phyloP scores from a whole-genome alignment of 2,113 vertebrate genomes.

The Protomyctophum bolini region DNA sequence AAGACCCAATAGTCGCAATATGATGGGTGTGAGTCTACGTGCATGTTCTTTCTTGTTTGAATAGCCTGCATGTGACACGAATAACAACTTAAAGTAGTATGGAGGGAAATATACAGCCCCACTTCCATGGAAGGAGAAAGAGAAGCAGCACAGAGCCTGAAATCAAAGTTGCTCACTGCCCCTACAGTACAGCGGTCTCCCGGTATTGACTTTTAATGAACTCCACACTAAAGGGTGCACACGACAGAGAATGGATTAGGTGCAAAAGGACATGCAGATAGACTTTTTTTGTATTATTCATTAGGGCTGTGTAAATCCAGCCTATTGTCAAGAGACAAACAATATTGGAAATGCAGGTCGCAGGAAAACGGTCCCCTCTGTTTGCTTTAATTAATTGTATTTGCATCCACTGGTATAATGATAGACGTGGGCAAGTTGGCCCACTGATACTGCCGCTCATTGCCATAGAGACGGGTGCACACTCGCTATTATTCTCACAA shows the following conservation, averaged over 20 bases:
- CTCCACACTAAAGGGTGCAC: conserved; percentile 22
- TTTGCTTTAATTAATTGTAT: conserved; percentile 11
- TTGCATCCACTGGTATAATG: background rate
- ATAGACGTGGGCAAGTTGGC: conserved; percentile 23
- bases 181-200: conserved; percentile 3
- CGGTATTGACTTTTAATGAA: conserved; percentile 42
- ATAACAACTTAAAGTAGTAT: conserved; percentile 82
- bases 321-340: conserved; percentile 12
- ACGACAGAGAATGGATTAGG: conserved; percentile 11
- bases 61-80: conserved; percentile 81
- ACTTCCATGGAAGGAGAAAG: conserved; percentile 20
- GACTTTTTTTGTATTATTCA: conserved; percentile 6
- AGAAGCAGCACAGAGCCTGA: background rate
- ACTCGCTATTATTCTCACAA: background rate
- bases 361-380: conserved; percentile 1
- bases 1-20: too few species aligned
- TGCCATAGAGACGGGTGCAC: conserved; percentile 1
- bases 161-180: conserved; percentile 26
- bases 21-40: conserved; percentile 59
- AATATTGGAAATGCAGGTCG: background rate
- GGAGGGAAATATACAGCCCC: conserved; percentile 77
- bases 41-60: conserved; percentile 80
- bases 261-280: background rate
- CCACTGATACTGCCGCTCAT: background rate
- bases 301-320: conserved; percentile 16